Evolutionary conservation across 2,888 invertebrate species (phyloP), one percentile per base, ranked within the genome.

Genomic region (Amphiduros pacificus): DNA sequence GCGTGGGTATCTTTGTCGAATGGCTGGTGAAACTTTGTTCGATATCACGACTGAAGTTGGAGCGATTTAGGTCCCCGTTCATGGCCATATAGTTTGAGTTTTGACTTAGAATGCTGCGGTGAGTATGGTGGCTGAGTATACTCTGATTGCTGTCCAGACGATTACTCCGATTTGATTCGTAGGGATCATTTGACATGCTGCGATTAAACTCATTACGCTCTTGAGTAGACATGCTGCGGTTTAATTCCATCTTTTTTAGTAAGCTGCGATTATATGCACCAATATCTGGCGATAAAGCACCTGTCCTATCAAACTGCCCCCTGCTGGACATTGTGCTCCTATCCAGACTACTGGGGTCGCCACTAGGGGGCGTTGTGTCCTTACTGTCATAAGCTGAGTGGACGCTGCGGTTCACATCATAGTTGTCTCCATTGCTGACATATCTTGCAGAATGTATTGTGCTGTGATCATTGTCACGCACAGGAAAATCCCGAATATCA

Each of bases 201-300:
- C 44, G 44, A 44, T 44, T 44, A 6, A 44, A 44, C 44, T 44
- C 44, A 44, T 44, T 44, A 20, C 44, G n/a, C 22, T 44, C 44
- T n/a, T 22, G 6, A 22, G 22, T 44, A 44, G 44, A n/a, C 22
- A 20, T 44, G 20, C 22, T 44, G 20, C 5, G 44, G 44, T 44
- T 44, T 5, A 44, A n/a, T n/a, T 44, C 44, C n/a, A n/a, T n/a
- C n/a, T n/a, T n/a, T n/a, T n/a, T n/a, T n/a, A n/a, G n/a, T n/a
- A n/a, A n/a, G n/a, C n/a, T n/a, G n/a, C n/a, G n/a, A n/a, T n/a
- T n/a, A n/a, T n/a, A n/a, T n/a, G n/a, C n/a, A n/a, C n/a, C n/a
- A n/a, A n/a, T n/a, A n/a, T n/a, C n/a, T n/a, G n/a, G n/a, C n/a
- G n/a, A n/a, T n/a, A n/a, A n/a, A 9, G 36, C 36, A 11, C 44